A percentile compares a stretch with the other conserved stretches of the same genome.
These are phyloP conservation scores for Opisthocomus hoazin DNA, from an alignment of 2,113 vertebrate species.

Conservation along the genomic window DNA sequence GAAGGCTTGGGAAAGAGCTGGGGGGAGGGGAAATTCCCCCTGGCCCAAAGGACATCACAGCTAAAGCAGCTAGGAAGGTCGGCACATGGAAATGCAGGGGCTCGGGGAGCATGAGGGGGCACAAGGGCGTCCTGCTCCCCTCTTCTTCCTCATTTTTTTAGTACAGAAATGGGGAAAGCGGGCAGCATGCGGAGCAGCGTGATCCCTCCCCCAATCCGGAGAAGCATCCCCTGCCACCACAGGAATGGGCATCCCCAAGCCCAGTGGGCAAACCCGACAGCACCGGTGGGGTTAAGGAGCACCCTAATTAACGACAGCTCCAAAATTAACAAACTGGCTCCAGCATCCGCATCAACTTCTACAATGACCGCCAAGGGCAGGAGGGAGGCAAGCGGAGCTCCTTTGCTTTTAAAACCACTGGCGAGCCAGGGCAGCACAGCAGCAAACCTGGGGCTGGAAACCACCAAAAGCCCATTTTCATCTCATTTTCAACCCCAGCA, in stretches of 20 bases:
- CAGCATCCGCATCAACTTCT: neutral
- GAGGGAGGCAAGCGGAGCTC: neutral
- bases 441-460: neutral
- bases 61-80: neutral
- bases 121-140: neutral
- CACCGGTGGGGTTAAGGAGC: neutral
- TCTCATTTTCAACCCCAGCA: neutral
- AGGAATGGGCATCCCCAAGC: neutral
- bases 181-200: neutral
- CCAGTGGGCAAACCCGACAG: neutral
- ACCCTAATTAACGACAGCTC: neutral
- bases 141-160: neutral
- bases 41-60: neutral
- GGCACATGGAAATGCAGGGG: rapidly evolving
- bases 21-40: neutral
- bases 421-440: neutral
- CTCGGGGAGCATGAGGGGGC: neutral
- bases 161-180: neutral
- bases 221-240: rapidly evolving
- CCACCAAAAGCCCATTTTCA: neutral
- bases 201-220: too few species aligned
- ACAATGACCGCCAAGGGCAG: rapidly evolving
- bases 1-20: neutral
- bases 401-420: neutral
- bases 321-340: neutral